These are phyloP conservation scores for Gobius niger DNA, from an alignment of 2,113 vertebrate species.

Conservation along the genomic window DNA sequence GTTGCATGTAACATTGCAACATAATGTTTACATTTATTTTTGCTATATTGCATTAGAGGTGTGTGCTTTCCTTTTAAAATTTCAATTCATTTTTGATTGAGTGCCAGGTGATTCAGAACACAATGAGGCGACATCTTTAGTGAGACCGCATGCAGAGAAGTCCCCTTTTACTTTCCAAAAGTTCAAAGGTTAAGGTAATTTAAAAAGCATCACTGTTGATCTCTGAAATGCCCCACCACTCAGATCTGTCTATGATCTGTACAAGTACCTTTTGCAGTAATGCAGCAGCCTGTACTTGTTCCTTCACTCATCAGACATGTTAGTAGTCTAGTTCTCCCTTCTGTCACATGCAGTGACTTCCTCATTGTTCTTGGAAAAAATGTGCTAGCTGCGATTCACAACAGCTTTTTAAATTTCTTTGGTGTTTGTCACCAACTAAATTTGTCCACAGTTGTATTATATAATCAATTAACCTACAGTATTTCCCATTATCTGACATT, in stretches of 20 bases:
- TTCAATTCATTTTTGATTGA: too few species aligned
- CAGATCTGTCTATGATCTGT: neutral
- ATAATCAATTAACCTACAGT: too few species aligned
- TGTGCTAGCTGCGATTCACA: neutral
- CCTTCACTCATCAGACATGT: constrained; percentile 28
- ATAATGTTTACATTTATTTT: too few species aligned
- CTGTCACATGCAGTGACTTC: constrained; percentile 56
- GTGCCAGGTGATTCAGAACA: neutral
- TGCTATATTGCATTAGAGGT: too few species aligned
- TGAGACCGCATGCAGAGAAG: constrained; percentile 7
- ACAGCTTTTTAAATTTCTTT: neutral
- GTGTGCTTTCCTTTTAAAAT: too few species aligned
- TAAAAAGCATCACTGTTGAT: constrained; percentile 9
- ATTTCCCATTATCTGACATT: constrained; percentile 24
- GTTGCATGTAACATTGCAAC: too few species aligned
- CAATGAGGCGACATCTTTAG: neutral
- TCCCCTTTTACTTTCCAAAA: neutral
- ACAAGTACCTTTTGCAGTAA: neutral
- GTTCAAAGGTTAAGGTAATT: constrained; percentile 38
- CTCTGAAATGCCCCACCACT: neutral
- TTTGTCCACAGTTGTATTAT: too few species aligned
- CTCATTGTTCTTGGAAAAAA: constrained; percentile 36
- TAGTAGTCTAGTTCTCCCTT: constrained; percentile 40
- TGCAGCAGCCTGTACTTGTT: constrained; percentile 22
- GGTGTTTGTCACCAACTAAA: too few species aligned